Percentiles rank a stretch among this genome's conserved stretches.
phyloP scores from a whole-genome alignment of 2,113 vertebrate genomes.

The Poecilia latipinna region DNA sequence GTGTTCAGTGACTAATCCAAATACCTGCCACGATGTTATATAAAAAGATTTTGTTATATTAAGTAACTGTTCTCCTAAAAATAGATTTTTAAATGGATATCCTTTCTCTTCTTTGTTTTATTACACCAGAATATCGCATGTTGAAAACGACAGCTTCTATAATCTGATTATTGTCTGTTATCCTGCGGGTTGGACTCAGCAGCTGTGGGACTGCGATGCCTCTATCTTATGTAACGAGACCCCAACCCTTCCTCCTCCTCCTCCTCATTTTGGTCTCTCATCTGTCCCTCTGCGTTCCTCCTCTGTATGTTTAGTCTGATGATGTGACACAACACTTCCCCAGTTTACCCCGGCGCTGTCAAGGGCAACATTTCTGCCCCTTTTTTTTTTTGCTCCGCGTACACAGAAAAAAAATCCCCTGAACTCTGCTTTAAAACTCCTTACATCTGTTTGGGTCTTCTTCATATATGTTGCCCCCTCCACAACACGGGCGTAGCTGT shows the following conservation, averaged over 20 bases:
- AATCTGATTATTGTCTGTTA: conserved; percentile 63
- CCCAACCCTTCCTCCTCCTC: background rate
- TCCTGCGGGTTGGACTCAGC: conserved; percentile 45
- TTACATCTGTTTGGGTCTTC: conserved; percentile 33
- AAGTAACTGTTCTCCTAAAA: background rate
- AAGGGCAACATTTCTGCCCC: conserved; percentile 47
- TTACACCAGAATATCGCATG: conserved; percentile 36
- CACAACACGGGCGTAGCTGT: conserved; percentile 16
- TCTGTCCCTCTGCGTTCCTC: conserved; percentile 25
- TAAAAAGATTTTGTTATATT: conserved; percentile 6
- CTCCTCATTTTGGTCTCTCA: conserved; percentile 20
- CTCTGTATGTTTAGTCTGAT: conserved; percentile 69
- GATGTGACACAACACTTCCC: conserved; percentile 59
- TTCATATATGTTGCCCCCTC: conserved; percentile 48
- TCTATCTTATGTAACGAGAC: conserved; percentile 57
- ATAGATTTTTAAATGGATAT: conserved; percentile 3
- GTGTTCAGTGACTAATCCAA: background rate
- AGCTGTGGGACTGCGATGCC: conserved; percentile 46
- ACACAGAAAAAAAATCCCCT: conserved; percentile 18
- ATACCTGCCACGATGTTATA: conserved; percentile 2
- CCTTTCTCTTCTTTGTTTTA: background rate
- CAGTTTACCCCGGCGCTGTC: conserved; percentile 31
- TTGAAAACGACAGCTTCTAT: conserved; percentile 44
- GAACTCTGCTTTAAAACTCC: conserved; percentile 59
- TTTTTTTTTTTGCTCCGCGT: conserved; percentile 25